These are phyloP conservation scores for Myotis lucifugus DNA, from an alignment of 2,113 vertebrate genomes.

Conservation along the genomic window DNA sequence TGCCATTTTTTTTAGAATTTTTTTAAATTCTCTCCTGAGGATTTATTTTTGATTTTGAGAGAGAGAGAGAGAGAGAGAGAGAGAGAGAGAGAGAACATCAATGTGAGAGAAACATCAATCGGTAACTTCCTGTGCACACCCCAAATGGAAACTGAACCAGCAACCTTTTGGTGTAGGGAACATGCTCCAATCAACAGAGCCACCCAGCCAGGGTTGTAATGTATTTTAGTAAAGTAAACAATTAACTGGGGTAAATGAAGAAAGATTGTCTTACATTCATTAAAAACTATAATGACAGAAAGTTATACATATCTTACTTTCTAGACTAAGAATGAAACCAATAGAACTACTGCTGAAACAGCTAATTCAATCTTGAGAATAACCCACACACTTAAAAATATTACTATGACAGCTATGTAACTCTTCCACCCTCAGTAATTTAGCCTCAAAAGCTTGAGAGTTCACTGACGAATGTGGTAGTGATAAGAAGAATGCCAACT, in stretches of 20 bases:
- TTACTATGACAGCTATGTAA: not conserved
- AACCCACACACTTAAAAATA: not conserved
- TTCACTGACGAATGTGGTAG: not conserved
- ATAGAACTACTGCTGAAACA: not conserved
- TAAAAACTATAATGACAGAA: not conserved
- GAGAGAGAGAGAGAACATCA: too few species aligned
- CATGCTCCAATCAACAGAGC: too few species aligned
- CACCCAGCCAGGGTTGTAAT: too few species aligned
- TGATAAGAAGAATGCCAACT: slow-evolving; percentile 44
- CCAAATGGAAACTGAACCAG: too few species aligned
- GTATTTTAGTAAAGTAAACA: slow-evolving; percentile 34
- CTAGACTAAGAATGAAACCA: slow-evolving; percentile 31
- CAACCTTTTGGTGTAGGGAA: too few species aligned
- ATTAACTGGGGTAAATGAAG: not conserved
- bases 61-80: too few species aligned
- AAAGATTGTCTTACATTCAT: not conserved
- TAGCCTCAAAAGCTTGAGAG: not conserved
- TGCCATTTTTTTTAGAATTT: too few species aligned
- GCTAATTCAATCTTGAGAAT: slow-evolving; percentile 28
- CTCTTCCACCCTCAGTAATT: not conserved
- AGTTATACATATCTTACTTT: not conserved
- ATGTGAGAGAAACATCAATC: too few species aligned
- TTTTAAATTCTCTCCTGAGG: too few species aligned
- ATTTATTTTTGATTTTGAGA: too few species aligned
- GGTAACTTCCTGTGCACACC: too few species aligned